phyloP scores from a whole-genome alignment of 2,113 vertebrate genomes.

The Anseranas semipalmata region DNA sequence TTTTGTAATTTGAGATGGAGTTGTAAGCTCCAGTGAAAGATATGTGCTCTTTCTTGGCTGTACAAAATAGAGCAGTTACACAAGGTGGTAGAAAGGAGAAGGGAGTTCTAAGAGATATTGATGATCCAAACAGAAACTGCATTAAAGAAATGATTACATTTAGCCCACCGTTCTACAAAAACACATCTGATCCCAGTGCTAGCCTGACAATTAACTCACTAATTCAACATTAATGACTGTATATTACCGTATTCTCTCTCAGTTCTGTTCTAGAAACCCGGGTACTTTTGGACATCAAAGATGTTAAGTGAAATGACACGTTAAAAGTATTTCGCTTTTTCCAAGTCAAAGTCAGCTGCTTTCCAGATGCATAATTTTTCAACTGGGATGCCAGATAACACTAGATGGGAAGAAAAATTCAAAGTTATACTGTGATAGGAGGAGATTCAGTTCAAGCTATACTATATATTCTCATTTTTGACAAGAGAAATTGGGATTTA shows the following conservation, averaged over 20 bases:
- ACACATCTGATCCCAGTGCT: background rate
- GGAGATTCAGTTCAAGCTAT: background rate
- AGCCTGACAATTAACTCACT: constrained; percentile 3
- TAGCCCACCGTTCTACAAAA: constrained; percentile 5
- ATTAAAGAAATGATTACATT: background rate
- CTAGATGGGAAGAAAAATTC: constrained; percentile 7
- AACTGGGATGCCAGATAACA: background rate
- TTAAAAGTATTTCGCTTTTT: background rate
- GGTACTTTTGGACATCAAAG: background rate
- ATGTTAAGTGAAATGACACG: background rate
- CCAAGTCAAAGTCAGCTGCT: constrained; percentile 18
- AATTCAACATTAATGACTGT: constrained; percentile 19
- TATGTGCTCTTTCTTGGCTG: constrained; percentile 9
- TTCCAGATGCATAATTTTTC: constrained; percentile 32
- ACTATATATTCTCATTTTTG: constrained; percentile 26
- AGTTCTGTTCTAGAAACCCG: background rate
- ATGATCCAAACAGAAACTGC: background rate
- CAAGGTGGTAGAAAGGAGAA: constrained; percentile 12
- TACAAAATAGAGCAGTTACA: constrained; percentile 36
- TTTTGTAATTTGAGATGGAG: constrained; percentile 61
- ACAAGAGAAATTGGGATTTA: constrained; percentile 22
- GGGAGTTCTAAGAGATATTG: background rate
- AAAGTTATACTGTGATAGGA: background rate
- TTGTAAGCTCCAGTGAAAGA: constrained; percentile 20
- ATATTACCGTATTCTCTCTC: background rate